Conservation (phyloP, 2,888 invertebrate species). For the Salpingus planirostris region DNA sequence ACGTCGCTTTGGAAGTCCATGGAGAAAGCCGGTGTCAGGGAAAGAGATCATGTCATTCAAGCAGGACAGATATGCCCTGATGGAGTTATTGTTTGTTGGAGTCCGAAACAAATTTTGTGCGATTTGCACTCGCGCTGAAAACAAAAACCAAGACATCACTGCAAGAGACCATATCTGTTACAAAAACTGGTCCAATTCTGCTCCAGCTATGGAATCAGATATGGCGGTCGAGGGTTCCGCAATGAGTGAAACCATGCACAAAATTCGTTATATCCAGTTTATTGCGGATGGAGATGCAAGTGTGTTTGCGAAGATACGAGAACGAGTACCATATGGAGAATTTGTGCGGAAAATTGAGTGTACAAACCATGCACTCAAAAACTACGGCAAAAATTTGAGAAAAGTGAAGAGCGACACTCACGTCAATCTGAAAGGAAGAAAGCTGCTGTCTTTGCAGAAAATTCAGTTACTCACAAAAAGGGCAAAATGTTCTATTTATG, state of each 20-base stretch:
- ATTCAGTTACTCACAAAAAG: conserved; percentile 1
- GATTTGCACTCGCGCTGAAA: conserved; percentile 14
- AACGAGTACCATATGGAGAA: conserved; percentile 18
- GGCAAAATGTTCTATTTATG: conserved; percentile 18
- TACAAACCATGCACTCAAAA: conserved; percentile 19
- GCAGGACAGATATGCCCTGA: background rate
- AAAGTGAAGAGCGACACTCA: conserved; percentile 14
- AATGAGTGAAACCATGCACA: conserved; percentile 13
- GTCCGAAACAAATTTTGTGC: conserved; percentile 20
- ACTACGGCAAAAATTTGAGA: conserved; percentile 17
- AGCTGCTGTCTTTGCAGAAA: conserved; percentile 5
- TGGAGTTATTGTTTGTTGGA: conserved; percentile 14
- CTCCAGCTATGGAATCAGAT: conserved; percentile 19
- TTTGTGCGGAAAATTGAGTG: conserved; percentile 17
- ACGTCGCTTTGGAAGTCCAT: conserved; percentile 1
- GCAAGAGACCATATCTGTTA: conserved; percentile 11
- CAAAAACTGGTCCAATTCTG: conserved; percentile 18
- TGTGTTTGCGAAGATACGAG: conserved; percentile 13
- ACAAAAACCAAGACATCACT: too few species aligned
- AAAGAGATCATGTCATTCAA: background rate
- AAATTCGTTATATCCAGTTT: conserved; percentile 11
- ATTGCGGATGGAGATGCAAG: conserved; percentile 20
- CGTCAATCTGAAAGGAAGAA: conserved; percentile 12
- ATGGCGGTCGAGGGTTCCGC: conserved; percentile 18
- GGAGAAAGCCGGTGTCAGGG: conserved; percentile 1